Conservation (phyloP, 2,888 invertebrate genomes). For the Eilema griseolum region DNA sequence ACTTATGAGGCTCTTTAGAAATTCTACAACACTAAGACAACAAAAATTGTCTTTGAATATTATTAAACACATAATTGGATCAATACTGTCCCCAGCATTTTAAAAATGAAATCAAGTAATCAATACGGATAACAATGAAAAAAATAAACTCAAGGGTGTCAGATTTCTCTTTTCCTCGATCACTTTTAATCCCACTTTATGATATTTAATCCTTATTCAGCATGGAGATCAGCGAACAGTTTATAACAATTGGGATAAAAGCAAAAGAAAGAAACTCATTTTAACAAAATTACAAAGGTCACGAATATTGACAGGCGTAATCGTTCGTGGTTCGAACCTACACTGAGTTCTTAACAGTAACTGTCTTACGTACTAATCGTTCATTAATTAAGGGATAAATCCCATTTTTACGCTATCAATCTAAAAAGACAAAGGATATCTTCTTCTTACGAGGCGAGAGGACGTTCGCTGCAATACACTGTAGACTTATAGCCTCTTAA, state of each 20-base stretch:
- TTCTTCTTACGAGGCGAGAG: constrained; percentile 19
- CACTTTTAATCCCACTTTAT: constrained; percentile 11
- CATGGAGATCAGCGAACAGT: constrained; percentile 5
- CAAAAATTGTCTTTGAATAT: too few species aligned
- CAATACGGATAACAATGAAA: not conserved
- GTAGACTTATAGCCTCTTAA: not conserved
- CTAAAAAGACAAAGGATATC: constrained; percentile 23
- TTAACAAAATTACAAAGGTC: constrained; percentile 7
- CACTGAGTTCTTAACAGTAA: constrained; percentile 1
- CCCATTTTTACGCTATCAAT: constrained; percentile 41
- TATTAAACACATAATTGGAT: too few species aligned
- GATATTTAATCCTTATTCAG: constrained; percentile 10
- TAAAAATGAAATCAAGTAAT: too few species aligned
- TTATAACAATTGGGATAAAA: constrained; percentile 8
- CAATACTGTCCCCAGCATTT: too few species aligned
- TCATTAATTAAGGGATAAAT: constrained; percentile 37
- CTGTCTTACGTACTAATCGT: constrained; percentile 36
- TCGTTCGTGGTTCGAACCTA: constrained; percentile 18
- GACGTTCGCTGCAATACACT: constrained; percentile 26
- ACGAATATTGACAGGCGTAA: constrained; percentile 26
- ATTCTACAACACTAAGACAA: too few species aligned
- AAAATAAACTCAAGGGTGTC: not conserved
- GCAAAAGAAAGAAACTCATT: constrained; percentile 5
- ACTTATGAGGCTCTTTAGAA: too few species aligned
- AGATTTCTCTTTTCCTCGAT: not conserved